These are phyloP conservation scores for Acinonyx jubatus DNA, from an alignment of 2,113 vertebrate genomes.

Conservation along the genomic window DNA sequence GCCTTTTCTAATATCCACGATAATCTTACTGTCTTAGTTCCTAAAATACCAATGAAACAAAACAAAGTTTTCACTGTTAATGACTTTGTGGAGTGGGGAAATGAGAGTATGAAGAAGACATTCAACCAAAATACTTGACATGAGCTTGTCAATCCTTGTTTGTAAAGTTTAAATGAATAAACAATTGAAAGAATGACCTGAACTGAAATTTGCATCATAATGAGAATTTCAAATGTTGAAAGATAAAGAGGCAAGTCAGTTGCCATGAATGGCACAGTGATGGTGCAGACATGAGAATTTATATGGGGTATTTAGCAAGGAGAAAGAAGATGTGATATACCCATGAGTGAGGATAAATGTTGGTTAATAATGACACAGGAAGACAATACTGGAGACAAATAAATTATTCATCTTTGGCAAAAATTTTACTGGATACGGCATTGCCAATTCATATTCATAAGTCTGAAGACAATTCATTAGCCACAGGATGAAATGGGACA, in stretches of 20 bases:
- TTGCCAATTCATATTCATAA: background rate
- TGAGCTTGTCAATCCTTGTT: background rate
- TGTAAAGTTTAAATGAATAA: background rate
- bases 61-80: background rate
- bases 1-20: background rate
- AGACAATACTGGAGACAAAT: background rate
- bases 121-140: background rate
- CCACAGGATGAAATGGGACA: background rate
- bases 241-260: background rate
- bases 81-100: background rate
- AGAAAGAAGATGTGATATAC: background rate
- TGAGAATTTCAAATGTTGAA: background rate
- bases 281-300: background rate
- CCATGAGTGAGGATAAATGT: background rate
- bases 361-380: background rate
- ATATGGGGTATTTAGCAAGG: too few species aligned
- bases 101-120: background rate
- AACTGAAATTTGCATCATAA: background rate
- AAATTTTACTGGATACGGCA: background rate
- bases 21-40: background rate
- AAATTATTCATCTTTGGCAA: background rate
- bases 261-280: background rate
- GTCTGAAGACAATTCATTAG: slow-evolving; percentile 29
- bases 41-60: background rate
- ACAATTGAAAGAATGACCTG: background rate